Evolutionary conservation across 2,113 vertebrate species (phyloP).

Genomic region (Grammatotria lemairii): DNA sequence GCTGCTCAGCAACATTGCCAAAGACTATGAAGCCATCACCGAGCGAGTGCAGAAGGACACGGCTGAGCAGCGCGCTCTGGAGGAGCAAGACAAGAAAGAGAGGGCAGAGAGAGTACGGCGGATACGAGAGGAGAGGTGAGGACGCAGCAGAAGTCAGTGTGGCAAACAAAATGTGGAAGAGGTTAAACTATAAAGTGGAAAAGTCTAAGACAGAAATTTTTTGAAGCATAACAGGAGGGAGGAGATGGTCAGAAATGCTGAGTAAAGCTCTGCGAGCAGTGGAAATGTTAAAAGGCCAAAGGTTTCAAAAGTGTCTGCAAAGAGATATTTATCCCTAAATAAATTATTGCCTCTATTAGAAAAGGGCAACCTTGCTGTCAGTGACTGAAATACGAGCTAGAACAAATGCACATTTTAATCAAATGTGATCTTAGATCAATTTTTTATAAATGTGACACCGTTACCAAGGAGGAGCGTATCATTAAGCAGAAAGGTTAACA

Average conservation of each 20-base stretch:
- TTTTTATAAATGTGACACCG: background rate
- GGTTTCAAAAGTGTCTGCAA: background rate
- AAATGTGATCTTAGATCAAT: background rate
- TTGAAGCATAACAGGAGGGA: background rate
- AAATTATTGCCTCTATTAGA: background rate
- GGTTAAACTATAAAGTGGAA: background rate
- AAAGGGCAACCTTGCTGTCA: background rate
- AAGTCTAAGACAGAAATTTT: background rate
- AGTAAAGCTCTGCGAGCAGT: background rate
- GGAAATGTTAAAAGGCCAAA: background rate
- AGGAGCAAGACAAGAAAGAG: constrained; percentile 87
- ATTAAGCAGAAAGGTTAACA: background rate
- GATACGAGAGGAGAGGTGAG: constrained; percentile 86
- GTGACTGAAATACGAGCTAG: background rate
- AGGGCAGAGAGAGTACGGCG: constrained; percentile 81
- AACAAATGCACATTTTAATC: background rate
- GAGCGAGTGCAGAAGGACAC: constrained; percentile 92
- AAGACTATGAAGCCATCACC: constrained; percentile 85
- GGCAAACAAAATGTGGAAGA: background rate
- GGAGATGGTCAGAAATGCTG: background rate
- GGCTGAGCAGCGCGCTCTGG: constrained; percentile 79
- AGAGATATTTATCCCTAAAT: background rate
- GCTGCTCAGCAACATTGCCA: constrained; percentile 88
- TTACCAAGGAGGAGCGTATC: background rate
- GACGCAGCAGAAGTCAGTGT: background rate